Conservation (phyloP, 2,113 vertebrate genomes). For the Pontoporia blainvillei region DNA sequence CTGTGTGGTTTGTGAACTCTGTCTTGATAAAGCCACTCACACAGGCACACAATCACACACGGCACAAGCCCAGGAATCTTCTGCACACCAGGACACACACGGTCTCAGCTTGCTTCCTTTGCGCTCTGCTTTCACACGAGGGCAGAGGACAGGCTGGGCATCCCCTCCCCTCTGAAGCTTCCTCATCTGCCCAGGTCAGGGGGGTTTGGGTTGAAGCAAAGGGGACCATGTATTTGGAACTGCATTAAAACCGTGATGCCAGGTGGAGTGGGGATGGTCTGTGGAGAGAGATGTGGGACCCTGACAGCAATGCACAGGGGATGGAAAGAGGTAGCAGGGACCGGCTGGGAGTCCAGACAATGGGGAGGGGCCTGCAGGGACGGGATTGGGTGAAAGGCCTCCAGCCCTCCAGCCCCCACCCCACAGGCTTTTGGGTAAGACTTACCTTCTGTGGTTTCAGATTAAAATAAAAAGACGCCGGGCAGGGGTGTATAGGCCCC, state of each 20-base stretch:
- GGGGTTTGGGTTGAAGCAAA: background rate
- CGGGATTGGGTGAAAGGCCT: background rate
- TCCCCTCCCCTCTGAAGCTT: background rate
- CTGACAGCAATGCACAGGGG: background rate
- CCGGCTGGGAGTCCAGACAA: background rate
- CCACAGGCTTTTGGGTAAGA: background rate
- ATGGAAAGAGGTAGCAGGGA: background rate
- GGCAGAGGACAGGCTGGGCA: background rate
- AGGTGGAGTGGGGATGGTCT: background rate
- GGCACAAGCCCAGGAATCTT: background rate
- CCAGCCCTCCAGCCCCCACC: background rate
- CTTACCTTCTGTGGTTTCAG: background rate
- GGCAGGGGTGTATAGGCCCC: background rate
- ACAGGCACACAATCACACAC: fast-evolving
- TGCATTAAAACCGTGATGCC: background rate
- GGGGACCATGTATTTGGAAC: background rate
- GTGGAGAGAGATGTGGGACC: background rate
- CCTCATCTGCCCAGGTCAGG: background rate
- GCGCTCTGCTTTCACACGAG: background rate
- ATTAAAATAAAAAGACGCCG: background rate
- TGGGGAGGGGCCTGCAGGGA: background rate
- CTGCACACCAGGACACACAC: background rate
- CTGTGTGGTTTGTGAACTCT: background rate
- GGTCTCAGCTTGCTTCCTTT: background rate
- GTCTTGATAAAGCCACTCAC: background rate